phyloP scores from a whole-genome alignment of 2,797 vertebrate genomes.

The Hyperoplus lanceolatus region DNA sequence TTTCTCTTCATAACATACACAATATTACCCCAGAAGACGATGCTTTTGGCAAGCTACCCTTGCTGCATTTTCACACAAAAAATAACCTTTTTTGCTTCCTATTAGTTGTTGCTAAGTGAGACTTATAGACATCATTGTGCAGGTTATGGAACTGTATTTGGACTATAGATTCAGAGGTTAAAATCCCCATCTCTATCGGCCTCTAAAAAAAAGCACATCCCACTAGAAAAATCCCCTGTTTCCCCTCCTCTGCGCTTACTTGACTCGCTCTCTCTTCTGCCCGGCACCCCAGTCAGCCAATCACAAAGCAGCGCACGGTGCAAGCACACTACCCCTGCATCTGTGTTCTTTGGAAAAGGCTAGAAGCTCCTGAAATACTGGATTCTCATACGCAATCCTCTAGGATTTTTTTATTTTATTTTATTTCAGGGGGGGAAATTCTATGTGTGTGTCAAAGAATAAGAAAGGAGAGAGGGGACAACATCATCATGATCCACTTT shows the following conservation, averaged over 20 bases:
- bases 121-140: not conserved
- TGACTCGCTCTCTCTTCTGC: slow-evolving; percentile 82
- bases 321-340: slow-evolving; percentile 70
- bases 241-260: slow-evolving; percentile 59
- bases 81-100: not conserved
- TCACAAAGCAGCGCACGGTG: slow-evolving; percentile 72
- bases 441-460: slow-evolving; percentile 3
- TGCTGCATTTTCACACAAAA: slow-evolving; percentile 1
- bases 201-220: slow-evolving; percentile 32
- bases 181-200: slow-evolving; percentile 47
- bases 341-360: slow-evolving; percentile 50
- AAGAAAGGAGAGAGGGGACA: slow-evolving; percentile 23
- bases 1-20: slow-evolving; percentile 20
- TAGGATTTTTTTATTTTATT: slow-evolving; percentile 12
- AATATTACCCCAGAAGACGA: not conserved
- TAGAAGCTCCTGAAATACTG: slow-evolving; percentile 45
- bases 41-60: not conserved
- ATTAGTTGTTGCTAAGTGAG: not conserved
- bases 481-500: slow-evolving; percentile 56
- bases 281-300: slow-evolving; percentile 86
- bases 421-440: slow-evolving; percentile 4
- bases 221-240: slow-evolving; percentile 22
- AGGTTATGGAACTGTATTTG: slow-evolving; percentile 10
- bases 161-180: slow-evolving; percentile 9
- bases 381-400: slow-evolving; percentile 30